These are phyloP conservation scores for Bedellia somnulentella DNA, from an alignment of 2,888 invertebrate genomes.

Conservation along the genomic window DNA sequence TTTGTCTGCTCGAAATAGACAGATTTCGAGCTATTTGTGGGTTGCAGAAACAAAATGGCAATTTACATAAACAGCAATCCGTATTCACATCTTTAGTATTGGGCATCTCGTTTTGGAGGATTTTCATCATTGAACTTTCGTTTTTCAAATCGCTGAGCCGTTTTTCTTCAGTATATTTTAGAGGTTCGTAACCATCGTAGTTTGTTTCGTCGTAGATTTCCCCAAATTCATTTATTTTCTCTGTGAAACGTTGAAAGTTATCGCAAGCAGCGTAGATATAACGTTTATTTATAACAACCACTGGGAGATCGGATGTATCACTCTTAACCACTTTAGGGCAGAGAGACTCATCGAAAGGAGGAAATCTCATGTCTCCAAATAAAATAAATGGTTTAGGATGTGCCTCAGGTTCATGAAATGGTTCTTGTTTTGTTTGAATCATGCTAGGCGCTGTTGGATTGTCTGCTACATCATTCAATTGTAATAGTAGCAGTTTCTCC, in stretches of 20 bases:
- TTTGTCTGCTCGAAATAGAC: not conserved
- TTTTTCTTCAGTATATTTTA: slow-evolving; percentile 21
- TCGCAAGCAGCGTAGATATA: slow-evolving; percentile 41
- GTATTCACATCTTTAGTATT: slow-evolving; percentile 21
- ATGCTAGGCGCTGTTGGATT: slow-evolving; percentile 27
- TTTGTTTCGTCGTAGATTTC: too few species aligned
- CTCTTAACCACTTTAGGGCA: slow-evolving; percentile 33
- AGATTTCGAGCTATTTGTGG: slow-evolving; percentile 7
- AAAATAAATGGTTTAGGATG: slow-evolving; percentile 34
- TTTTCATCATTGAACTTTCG: slow-evolving; percentile 37
- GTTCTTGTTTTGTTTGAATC: slow-evolving; percentile 20
- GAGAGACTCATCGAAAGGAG: too few species aligned
- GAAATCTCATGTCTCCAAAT: slow-evolving; percentile 36
- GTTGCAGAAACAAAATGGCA: slow-evolving; percentile 28
- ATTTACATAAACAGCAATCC: slow-evolving; percentile 23
- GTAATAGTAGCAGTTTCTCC: slow-evolving; percentile 42
- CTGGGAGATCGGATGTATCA: slow-evolving; percentile 32
- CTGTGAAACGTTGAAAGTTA: not conserved
- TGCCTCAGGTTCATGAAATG: slow-evolving; percentile 22
- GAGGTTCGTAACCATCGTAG: too few species aligned
- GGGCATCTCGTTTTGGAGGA: slow-evolving; percentile 30
- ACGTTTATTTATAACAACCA: slow-evolving; percentile 34
- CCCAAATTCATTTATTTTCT: not conserved
- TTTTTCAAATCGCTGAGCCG: slow-evolving; percentile 24
- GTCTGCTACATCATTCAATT: slow-evolving; percentile 28